phyloP scores from a whole-genome alignment of 2,797 vertebrate species.

The Epinephelus coioides region DNA sequence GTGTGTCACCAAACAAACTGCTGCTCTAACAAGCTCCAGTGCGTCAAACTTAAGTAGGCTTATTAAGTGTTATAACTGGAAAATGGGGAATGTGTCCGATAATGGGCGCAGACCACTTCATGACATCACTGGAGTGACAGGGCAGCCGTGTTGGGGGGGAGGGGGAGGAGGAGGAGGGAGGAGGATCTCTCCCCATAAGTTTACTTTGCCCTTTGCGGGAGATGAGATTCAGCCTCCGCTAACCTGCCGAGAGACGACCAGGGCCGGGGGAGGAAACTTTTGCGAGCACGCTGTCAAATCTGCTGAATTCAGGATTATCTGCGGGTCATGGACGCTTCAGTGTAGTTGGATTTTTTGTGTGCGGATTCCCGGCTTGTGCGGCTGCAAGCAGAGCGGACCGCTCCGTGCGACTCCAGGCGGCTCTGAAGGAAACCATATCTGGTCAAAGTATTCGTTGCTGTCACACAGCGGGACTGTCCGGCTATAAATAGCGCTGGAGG shows the following conservation, averaged over 20 bases:
- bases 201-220: slow-evolving; percentile 80
- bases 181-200: slow-evolving; percentile 61
- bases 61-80: background rate
- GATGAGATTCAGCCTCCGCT: slow-evolving; percentile 63
- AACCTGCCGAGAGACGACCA: slow-evolving; percentile 17
- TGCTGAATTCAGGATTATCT: slow-evolving; percentile 32
- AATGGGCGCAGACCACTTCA: slow-evolving; percentile 12
- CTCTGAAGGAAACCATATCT: slow-evolving; percentile 91
- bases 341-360: slow-evolving; percentile 22
- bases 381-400: slow-evolving; percentile 49
- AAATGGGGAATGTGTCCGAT: slow-evolving; percentile 25
- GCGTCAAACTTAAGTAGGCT: no score
- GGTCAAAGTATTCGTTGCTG: slow-evolving; percentile 93
- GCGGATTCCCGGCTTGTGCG: slow-evolving; percentile 36
- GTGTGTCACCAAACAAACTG: background rate
- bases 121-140: slow-evolving; percentile 84
- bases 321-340: slow-evolving; percentile 49
- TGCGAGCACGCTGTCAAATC: slow-evolving; percentile 17
- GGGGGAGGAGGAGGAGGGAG: slow-evolving; percentile 27
- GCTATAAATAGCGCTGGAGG: slow-evolving; percentile 91
- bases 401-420: slow-evolving; percentile 71
- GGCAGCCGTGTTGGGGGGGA: slow-evolving; percentile 62
- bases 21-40: no score
- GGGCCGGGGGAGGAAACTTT: slow-evolving; percentile 34
- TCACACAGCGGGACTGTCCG: slow-evolving; percentile 86